These are phyloP conservation scores for Amphipoea oculea DNA, from an alignment of 2,888 invertebrate genomes.

Conservation along the genomic window DNA sequence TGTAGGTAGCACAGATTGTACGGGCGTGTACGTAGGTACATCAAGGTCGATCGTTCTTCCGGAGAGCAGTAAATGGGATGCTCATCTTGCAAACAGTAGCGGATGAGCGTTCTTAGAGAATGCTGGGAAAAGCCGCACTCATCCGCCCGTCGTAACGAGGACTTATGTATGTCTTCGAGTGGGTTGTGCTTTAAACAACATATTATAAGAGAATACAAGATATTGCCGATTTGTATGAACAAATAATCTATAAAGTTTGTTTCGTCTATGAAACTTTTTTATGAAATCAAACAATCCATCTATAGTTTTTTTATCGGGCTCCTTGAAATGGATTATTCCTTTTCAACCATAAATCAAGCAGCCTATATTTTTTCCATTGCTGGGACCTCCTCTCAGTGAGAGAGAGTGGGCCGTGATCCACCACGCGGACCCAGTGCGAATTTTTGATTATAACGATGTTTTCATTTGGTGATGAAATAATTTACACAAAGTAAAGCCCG, in stretches of 20 bases:
- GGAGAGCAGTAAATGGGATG: slow-evolving; percentile 7
- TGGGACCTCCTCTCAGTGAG: no score
- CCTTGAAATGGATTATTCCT: background rate
- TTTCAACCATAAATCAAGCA: background rate
- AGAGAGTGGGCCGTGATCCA: no score
- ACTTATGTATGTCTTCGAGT: background rate
- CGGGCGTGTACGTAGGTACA: background rate
- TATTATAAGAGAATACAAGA: background rate
- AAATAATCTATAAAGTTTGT: background rate
- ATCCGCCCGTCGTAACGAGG: slow-evolving; percentile 9
- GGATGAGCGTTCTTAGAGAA: slow-evolving; percentile 22
- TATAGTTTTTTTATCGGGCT: background rate
- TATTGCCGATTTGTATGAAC: background rate
- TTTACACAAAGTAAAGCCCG: no score
- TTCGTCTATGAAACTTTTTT: background rate
- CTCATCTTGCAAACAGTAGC: slow-evolving; percentile 28
- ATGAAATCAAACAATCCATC: background rate
- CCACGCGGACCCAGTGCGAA: no score
- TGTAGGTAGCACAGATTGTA: slow-evolving; percentile 26
- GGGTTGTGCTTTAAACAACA: background rate
- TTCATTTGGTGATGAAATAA: no score
- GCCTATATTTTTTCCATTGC: no score
- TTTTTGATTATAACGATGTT: no score
- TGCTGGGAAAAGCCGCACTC: slow-evolving; percentile 25
- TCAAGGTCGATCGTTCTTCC: slow-evolving; percentile 30